Evolutionary conservation across 2,797 vertebrate species (phyloP).

Genomic region (Gambusia yucatana): DNA sequence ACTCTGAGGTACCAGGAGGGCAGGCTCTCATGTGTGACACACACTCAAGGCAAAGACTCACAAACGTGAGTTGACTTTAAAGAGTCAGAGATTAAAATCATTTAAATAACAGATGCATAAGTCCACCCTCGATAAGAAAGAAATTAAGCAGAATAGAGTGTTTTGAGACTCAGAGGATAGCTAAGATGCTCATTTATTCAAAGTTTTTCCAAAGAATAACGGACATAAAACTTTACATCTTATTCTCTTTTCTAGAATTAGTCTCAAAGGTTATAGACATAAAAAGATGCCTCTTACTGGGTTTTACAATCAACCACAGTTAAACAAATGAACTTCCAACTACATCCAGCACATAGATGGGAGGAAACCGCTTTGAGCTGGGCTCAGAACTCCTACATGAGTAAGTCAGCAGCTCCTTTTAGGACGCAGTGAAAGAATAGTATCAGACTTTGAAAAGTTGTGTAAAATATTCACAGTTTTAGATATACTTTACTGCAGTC

Average conservation of each 20-base stretch:
- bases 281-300: not conserved
- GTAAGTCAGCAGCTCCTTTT: not conserved
- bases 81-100: constrained; percentile 24
- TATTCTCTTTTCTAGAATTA: not conserved
- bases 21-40: constrained; percentile 38
- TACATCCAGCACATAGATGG: not conserved
- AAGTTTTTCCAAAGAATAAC: not conserved
- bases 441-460: not conserved
- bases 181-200: not conserved
- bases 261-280: not conserved
- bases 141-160: not conserved
- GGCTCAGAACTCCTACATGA: not conserved
- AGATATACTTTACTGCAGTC: not conserved
- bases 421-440: not conserved
- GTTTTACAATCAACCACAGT: not conserved
- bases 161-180: constrained; percentile 2
- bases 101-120: not conserved
- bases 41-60: constrained; percentile 17
- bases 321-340: not conserved
- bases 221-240: not conserved
- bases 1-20: constrained; percentile 52
- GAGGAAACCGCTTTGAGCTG: not conserved
- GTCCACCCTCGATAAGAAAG: not conserved
- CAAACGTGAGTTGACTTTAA: constrained; percentile 40
- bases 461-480: not conserved